Base-by-base conservation (phyloP, 2,888 invertebrate genomes). In the Nephrotoma flavescens region DNA sequence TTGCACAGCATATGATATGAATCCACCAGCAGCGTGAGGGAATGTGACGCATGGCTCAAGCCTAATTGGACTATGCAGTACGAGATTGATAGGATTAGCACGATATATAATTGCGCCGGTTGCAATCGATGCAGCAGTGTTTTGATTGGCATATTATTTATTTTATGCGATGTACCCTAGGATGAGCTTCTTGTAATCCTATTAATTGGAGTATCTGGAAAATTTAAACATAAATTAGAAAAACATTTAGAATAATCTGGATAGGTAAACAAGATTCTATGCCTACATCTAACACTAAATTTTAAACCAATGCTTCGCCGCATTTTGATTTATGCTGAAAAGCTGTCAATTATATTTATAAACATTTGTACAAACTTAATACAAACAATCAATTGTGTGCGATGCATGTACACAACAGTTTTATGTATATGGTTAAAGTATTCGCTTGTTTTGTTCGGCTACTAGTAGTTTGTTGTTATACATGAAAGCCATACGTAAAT, bases 1-100 rank as follows among this genome's bases (percentile, higher is more conserved):
- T 98, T 96, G 91, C 98, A 98, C 86, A 99, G 94, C 94, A 97
- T 97, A 92, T 98, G 98, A 92, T 98, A 98, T 9, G 98, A 95
- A 91, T 98, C 97, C 89, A 98, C 96, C 86, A 98, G 94, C 11
- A 98, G 93, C 0, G 98, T 98, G 86, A 98, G 94, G 0, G 98
- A 96, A 92, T 98, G 97, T 1, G 98, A 97, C 89, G 97, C 92
- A 91, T 98, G 96, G 87, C 97, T 97, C 7, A 97, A 95, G 88
- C 96, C 94, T 89, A 98, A 93, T 90, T 98, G 96, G 4, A 96
- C 94, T 88, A 96, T 91, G 92, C 98, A 97, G 89, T 96, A 96
- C 86, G 94, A 93, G 41, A 94, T 91, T 1, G 96, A 96, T 89
- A 97, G 92, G 88, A 94, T 92, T 88, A 97, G 92, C 87, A 97